Conservation (phyloP, 1,140 invertebrate species). For the Cyrtorhinus lividipennis region DNA sequence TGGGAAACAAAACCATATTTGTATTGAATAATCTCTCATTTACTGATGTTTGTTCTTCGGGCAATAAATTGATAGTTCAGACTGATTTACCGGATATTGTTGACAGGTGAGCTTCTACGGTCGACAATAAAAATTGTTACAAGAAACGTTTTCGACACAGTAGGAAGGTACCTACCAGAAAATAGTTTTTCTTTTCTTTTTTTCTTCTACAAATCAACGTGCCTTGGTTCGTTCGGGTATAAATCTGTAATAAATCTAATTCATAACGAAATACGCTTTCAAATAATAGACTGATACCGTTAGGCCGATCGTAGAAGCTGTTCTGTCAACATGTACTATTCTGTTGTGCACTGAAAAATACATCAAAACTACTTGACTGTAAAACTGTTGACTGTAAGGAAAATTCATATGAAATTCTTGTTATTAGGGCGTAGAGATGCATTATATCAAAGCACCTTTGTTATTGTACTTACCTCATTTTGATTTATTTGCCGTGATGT, state of each 20-base stretch:
- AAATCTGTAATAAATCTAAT: background rate
- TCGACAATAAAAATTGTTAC: background rate
- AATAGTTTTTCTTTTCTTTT: background rate
- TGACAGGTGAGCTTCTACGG: background rate
- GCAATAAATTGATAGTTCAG: background rate
- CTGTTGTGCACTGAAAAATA: background rate
- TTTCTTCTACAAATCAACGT: background rate
- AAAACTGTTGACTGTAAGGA: background rate
- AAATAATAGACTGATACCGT: background rate
- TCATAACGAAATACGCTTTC: background rate
- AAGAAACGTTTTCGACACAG: background rate
- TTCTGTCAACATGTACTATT: background rate
- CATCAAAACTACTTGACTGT: background rate
- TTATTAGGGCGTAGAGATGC: slow-evolving; percentile 6
- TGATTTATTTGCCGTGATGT: background rate
- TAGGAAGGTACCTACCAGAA: background rate
- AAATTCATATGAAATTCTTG: background rate
- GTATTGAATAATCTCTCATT: too few relatives aligned
- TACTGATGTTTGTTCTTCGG: background rate
- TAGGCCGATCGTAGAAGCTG: background rate
- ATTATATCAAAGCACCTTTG: background rate
- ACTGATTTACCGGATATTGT: background rate
- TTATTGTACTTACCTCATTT: background rate
- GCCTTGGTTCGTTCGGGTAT: background rate
- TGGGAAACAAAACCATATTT: background rate